Percentiles rank a stretch among this genome's conserved stretches.
Evolutionary conservation across 2,797 vertebrate species (phyloP).

Genomic region (Heterohyrax brucei): DNA sequence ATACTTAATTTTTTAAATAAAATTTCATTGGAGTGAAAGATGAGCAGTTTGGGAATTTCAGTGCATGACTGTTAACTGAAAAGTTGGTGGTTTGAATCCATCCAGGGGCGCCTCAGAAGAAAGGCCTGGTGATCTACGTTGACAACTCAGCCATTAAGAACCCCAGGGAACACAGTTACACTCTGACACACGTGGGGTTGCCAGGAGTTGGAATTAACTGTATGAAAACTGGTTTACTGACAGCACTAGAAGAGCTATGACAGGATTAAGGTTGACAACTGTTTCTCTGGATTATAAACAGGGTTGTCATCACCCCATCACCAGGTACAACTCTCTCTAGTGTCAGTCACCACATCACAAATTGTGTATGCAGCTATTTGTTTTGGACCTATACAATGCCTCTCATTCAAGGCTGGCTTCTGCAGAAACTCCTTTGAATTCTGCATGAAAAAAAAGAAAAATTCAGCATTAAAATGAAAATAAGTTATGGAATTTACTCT

Average conservation of each 20-base stretch:
- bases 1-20: not conserved
- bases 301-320: not conserved
- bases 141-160: not conserved
- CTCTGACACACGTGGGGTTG: not conserved
- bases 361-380: not conserved
- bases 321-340: not conserved
- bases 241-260: not conserved
- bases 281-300: not conserved
- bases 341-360: not conserved
- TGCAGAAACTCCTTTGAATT: not conserved
- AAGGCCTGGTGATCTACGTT: not conserved
- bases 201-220: not conserved
- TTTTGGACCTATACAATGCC: not conserved
- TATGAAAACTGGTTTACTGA: not conserved
- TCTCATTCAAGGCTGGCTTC: conserved; percentile 9
- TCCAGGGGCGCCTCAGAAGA: not conserved
- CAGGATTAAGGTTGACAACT: not conserved
- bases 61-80: not conserved
- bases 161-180: not conserved
- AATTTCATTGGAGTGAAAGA: not conserved
- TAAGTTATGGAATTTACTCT: conserved; percentile 16
- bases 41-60: not conserved
- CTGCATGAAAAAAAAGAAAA: conserved; percentile 11
- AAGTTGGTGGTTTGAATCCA: not conserved
- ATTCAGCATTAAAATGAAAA: conserved; percentile 63